These are phyloP conservation scores for Zygogramma bicolorata DNA, from an alignment of 2,888 invertebrate species.

Conservation along the genomic window DNA sequence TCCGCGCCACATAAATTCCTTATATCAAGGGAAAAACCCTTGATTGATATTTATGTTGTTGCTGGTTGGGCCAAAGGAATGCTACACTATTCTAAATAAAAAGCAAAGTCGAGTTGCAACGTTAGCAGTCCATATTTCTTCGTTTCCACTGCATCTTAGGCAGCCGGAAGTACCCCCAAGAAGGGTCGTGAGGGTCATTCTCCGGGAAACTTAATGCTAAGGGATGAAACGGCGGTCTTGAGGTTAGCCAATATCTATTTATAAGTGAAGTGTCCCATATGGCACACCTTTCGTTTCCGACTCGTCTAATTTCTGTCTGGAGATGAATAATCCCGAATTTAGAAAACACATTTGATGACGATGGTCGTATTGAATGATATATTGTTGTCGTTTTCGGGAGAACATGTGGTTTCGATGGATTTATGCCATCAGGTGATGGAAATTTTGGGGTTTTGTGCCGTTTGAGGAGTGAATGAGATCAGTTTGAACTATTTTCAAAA, in stretches of 20 bases:
- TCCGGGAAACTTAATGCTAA: constrained; percentile 49
- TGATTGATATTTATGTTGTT: constrained; percentile 54
- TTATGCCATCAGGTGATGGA: not conserved
- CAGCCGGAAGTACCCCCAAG: constrained; percentile 48
- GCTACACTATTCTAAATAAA: constrained; percentile 37
- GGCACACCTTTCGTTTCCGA: constrained; percentile 10
- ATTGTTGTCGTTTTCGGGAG: constrained; percentile 6
- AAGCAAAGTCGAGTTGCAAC: constrained; percentile 44
- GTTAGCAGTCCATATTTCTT: constrained; percentile 49
- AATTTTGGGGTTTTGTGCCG: not conserved
- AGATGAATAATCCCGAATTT: constrained; percentile 45
- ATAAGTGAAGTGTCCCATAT: constrained; percentile 6
- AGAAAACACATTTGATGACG: constrained; percentile 40
- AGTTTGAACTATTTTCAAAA: too few relatives aligned
- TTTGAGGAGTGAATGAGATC: too few relatives aligned
- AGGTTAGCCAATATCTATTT: constrained; percentile 21
- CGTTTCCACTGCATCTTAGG: constrained; percentile 53
- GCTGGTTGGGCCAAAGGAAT: constrained; percentile 36
- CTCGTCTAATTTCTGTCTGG: constrained; percentile 30
- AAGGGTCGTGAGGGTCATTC: constrained; percentile 54
- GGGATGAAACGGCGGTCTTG: constrained; percentile 44
- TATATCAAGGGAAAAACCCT: constrained; percentile 41
- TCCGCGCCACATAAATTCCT: constrained; percentile 40
- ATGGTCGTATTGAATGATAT: constrained; percentile 32
- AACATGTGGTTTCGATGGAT: constrained; percentile 18